phyloP scores from a whole-genome alignment of 64 coral and sea anemone species.

The Platygyra sinensis region DNA sequence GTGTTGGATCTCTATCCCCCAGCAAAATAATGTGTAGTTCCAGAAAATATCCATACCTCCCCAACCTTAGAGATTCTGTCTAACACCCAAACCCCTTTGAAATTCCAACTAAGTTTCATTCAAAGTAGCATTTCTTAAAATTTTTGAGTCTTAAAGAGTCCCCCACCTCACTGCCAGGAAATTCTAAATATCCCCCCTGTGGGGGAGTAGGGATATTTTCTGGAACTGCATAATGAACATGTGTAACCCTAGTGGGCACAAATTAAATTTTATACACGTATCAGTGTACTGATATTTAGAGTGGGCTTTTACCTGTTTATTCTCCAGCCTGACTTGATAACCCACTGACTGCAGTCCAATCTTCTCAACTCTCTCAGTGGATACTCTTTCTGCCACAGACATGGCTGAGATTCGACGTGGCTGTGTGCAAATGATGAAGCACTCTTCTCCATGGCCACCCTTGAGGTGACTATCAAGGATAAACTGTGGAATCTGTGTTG shows the following conservation, averaged over 20 bases:
- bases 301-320: constrained; percentile 67
- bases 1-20: too few relatives aligned
- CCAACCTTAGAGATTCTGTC: too few relatives aligned
- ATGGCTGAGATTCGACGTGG: constrained; percentile 86
- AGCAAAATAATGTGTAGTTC: too few relatives aligned
- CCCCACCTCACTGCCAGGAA: not conserved
- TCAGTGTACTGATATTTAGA: too few relatives aligned
- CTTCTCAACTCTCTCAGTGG: constrained; percentile 78
- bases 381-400: constrained; percentile 88
- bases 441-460: constrained; percentile 60
- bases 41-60: too few relatives aligned
- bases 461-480: constrained; percentile 63
- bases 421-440: constrained; percentile 87
- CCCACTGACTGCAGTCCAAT: constrained; percentile 72
- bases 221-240: too few relatives aligned
- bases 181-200: not conserved
- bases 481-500: constrained; percentile 92
- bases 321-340: constrained; percentile 88
- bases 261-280: too few relatives aligned
- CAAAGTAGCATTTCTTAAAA: too few relatives aligned
- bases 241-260: too few relatives aligned
- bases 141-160: too few relatives aligned
- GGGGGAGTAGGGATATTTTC: not conserved
- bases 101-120: too few relatives aligned
- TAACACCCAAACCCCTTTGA: too few relatives aligned